Evolutionary conservation across 2,113 vertebrate genomes (phyloP), one percentile per base, ranked within the genome.

Genomic region (Perognathus longimembris): DNA sequence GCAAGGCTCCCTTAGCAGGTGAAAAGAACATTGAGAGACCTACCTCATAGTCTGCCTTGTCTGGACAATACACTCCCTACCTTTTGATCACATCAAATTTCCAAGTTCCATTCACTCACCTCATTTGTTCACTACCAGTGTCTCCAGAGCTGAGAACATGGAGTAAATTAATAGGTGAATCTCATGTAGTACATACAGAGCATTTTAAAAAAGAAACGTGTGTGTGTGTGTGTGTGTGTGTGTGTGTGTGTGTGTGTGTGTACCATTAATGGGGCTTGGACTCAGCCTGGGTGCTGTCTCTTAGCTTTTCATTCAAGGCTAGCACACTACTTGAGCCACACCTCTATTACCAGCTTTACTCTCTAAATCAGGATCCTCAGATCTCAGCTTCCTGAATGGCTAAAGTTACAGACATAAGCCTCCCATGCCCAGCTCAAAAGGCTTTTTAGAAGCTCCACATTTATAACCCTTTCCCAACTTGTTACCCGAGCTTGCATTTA

Each of bases 191-290:
- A 45, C 4, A 22, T 26, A 73, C 21, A 83, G 15, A 42, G 22
- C 17, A 66, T 50, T 89, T 96, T 79, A 70, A 85, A 66, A 17
- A 67, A 81, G 63, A 61, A n/a, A 57, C 30, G n/a, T n/a, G n/a
- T n/a, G n/a, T n/a, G n/a, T n/a, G n/a, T n/a, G n/a, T n/a, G n/a
- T n/a, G n/a, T n/a, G n/a, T n/a, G n/a, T n/a, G n/a, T n/a, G n/a
- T n/a, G n/a, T n/a, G n/a, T n/a, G n/a, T 45, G 45, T 12, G 12
- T 45, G 45, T 12, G 12, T 45, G 45, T 45, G 45, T 45, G 45
- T 15, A 18, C 50, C 50, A 54, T 54, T 15, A 14, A 12, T 45
- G 12, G 2, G 17, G 50, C 50, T 54, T 54, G 50, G 15, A 18
- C 50, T 54, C 50, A 54, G 15, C 15, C 50, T 54, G 14, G 15